A percentile compares a stretch with the other conserved stretches of the same genome.
Conservation (phyloP, 2,888 invertebrate species). For the Calameuta pallipes region DNA sequence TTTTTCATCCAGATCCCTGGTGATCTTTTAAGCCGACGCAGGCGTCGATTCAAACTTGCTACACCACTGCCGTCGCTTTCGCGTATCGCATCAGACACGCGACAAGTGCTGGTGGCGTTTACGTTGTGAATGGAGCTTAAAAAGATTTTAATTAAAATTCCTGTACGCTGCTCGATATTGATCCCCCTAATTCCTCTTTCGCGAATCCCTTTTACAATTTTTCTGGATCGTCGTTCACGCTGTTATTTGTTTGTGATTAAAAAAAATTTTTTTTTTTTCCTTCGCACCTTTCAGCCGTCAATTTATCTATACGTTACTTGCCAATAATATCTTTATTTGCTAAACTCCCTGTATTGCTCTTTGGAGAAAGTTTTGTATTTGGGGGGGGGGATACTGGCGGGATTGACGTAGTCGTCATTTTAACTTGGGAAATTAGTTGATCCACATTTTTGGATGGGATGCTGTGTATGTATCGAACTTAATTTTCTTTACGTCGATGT, state of each 20-base stretch:
- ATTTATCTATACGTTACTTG: background rate
- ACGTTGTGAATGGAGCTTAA: background rate
- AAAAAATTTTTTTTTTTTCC: background rate
- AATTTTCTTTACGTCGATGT: background rate
- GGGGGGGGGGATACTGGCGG: background rate
- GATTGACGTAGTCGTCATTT: background rate
- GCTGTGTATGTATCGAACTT: background rate
- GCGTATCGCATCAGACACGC: conserved; percentile 2
- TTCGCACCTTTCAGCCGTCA: background rate
- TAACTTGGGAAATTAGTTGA: background rate
- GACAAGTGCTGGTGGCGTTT: background rate
- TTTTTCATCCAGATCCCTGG: background rate
- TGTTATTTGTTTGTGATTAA: background rate
- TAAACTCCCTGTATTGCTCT: background rate
- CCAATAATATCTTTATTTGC: background rate
- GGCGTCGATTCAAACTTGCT: conserved; percentile 1
- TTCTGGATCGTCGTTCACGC: background rate
- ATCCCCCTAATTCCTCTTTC: background rate
- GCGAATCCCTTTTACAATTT: background rate
- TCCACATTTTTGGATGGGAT: background rate
- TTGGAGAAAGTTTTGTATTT: background rate
- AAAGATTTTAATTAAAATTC: background rate
- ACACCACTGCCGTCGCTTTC: background rate
- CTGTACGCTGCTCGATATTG: background rate
- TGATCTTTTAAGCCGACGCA: conserved; percentile 6